Conservation (phyloP, 2,888 invertebrate genomes). For the Caenorhabditis sinica region DNA sequence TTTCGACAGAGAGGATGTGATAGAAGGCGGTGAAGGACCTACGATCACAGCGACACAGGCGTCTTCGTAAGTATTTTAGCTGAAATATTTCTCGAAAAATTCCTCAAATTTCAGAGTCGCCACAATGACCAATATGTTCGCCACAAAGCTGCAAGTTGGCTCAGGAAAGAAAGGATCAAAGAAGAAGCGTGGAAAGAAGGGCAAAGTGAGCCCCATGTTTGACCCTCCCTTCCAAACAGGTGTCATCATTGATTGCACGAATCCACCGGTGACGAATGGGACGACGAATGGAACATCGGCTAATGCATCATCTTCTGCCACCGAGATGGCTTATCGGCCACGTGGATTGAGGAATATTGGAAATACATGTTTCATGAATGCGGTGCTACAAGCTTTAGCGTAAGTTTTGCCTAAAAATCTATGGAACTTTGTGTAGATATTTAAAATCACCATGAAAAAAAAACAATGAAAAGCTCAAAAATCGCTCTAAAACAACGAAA, state of each 20-base stretch:
- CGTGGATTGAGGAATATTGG: constrained; percentile 90
- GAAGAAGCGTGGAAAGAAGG: constrained; percentile 54
- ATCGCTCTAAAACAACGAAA: too few relatives aligned
- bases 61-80: constrained; percentile 14
- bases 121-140: constrained; percentile 7
- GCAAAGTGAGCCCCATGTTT: constrained; percentile 63
- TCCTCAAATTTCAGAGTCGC: constrained; percentile 16
- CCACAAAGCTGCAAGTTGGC: constrained; percentile 6
- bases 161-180: constrained; percentile 24
- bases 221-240: constrained; percentile 39
- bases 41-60: neutral
- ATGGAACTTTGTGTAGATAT: neutral
- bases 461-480: too few relatives aligned
- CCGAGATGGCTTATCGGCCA: constrained; percentile 17
- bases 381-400: constrained; percentile 90
- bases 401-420: constrained; percentile 74
- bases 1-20: constrained; percentile 59
- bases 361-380: constrained; percentile 93
- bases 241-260: constrained; percentile 35
- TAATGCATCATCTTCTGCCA: constrained; percentile 11
- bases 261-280: constrained; percentile 6
- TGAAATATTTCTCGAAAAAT: neutral
- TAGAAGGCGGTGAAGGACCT: constrained; percentile 46
- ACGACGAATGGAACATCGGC: neutral
- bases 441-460: too few relatives aligned